These are phyloP conservation scores for Megalurothrips usitatus DNA, from an alignment of 2,888 invertebrate genomes.

Conservation along the genomic window DNA sequence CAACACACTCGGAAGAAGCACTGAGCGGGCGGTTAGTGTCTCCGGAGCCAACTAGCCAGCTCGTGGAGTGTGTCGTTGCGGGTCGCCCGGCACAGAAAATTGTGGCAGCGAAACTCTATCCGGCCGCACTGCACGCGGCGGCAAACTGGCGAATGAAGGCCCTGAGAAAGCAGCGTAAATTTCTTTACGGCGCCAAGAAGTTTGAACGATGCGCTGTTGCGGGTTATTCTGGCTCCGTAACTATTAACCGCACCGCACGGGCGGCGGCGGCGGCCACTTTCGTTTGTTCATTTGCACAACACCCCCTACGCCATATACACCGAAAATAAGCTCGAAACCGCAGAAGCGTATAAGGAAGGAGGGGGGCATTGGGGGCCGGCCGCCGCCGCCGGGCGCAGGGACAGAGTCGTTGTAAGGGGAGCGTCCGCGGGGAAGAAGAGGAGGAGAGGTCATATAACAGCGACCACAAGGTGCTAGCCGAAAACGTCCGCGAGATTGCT, in stretches of 20 bases:
- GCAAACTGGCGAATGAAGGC: too few relatives aligned
- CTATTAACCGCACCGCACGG: not conserved
- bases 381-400: too few relatives aligned
- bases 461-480: not conserved
- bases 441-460: constrained; percentile 4
- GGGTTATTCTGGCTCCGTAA: not conserved
- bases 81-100: too few relatives aligned
- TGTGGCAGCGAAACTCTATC: too few relatives aligned
- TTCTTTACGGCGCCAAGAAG: too few relatives aligned
- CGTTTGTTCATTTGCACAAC: not conserved
- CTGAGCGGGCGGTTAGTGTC: too few relatives aligned
- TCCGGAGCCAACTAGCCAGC: too few relatives aligned
- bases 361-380: not conserved
- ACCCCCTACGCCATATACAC: not conserved
- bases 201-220: not conserved
- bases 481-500: not conserved
- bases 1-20: too few relatives aligned
- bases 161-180: too few relatives aligned
- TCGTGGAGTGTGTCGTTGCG: too few relatives aligned
- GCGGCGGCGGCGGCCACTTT: not conserved
- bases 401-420: too few relatives aligned
- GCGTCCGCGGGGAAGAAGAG: not conserved
- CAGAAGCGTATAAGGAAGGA: constrained; percentile 5
- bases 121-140: too few relatives aligned
- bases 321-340: not conserved